Evolutionary conservation across 2,888 invertebrate genomes (phyloP).

Genomic region (Synanthedon formicaeformis): DNA sequence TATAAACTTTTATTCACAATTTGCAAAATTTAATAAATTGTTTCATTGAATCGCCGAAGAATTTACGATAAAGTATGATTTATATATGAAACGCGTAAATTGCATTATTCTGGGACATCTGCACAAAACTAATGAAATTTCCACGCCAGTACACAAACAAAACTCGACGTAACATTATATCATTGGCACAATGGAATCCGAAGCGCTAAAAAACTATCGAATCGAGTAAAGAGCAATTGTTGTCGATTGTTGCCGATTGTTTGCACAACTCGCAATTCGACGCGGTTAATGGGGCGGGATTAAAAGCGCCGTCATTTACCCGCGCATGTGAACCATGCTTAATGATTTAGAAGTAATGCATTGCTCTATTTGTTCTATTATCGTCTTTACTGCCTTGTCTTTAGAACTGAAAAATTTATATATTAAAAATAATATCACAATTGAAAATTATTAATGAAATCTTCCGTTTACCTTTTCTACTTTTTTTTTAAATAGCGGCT

Average conservation of each 20-base stretch:
- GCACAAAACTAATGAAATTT: slow-evolving; percentile 64
- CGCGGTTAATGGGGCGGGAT: slow-evolving; percentile 62
- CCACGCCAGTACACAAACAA: slow-evolving; percentile 46
- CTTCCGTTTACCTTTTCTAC: slow-evolving; percentile 23
- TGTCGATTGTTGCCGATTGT: slow-evolving; percentile 27
- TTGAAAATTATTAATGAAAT: slow-evolving; percentile 16
- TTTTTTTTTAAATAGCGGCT: slow-evolving; percentile 21
- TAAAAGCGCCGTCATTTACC: slow-evolving; percentile 42
- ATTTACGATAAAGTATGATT: slow-evolving; percentile 28
- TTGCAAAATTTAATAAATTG: no score
- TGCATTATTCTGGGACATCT: slow-evolving; percentile 42
- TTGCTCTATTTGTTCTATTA: slow-evolving; percentile 1
- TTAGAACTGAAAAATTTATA: not conserved
- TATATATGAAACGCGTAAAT: slow-evolving; percentile 39
- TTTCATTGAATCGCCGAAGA: no score
- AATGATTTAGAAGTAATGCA: slow-evolving; percentile 56
- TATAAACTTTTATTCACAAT: no score
- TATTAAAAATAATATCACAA: slow-evolving; percentile 1
- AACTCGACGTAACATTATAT: slow-evolving; percentile 33
- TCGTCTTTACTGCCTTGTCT: slow-evolving; percentile 3
- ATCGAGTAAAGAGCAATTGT: slow-evolving; percentile 59
- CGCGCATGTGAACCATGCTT: slow-evolving; percentile 58
- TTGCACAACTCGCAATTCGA: slow-evolving; percentile 61
- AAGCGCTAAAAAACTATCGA: slow-evolving; percentile 47
- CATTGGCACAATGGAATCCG: slow-evolving; percentile 53